These are phyloP conservation scores for Sinopyrophorus schimmeli DNA, from an alignment of 2,888 invertebrate genomes.

Conservation along the genomic window DNA sequence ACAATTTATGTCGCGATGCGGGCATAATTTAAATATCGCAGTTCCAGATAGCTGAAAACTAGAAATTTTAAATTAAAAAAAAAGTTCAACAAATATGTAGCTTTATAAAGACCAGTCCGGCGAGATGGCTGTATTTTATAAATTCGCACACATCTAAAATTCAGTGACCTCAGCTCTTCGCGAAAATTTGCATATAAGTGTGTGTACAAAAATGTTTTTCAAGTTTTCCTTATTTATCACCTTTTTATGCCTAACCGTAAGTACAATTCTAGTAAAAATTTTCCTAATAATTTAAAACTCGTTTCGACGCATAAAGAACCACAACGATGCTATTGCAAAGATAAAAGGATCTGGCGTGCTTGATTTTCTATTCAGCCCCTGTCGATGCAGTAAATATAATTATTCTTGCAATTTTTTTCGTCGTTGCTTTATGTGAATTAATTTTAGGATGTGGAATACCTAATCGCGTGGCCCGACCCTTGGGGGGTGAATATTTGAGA, in stretches of 20 bases:
- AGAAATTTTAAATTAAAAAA: too few relatives aligned
- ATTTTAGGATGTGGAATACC: constrained; percentile 56
- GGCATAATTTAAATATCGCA: too few relatives aligned
- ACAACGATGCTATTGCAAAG: too few relatives aligned
- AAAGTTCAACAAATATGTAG: too few relatives aligned
- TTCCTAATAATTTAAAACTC: too few relatives aligned
- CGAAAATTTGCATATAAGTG: constrained; percentile 4
- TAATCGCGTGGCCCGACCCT: constrained; percentile 53
- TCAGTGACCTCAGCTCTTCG: constrained; percentile 6
- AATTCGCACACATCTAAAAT: constrained; percentile 3
- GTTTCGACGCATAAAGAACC: too few relatives aligned
- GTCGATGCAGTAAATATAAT: constrained; percentile 47
- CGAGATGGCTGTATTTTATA: too few relatives aligned
- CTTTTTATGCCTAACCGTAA: background rate
- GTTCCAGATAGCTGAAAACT: too few relatives aligned
- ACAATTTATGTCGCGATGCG: too few relatives aligned
- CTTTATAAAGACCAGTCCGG: too few relatives aligned
- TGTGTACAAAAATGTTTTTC: background rate
- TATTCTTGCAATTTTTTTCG: background rate
- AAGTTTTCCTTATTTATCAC: background rate
- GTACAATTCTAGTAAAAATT: constrained; percentile 17
- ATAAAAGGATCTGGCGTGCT: too few relatives aligned
- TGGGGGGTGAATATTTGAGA: constrained; percentile 57
- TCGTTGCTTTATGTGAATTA: too few relatives aligned
- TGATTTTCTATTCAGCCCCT: constrained; percentile 42